Base-by-base conservation (phyloP, 2,888 invertebrate genomes). In the Acleris cristana region DNA sequence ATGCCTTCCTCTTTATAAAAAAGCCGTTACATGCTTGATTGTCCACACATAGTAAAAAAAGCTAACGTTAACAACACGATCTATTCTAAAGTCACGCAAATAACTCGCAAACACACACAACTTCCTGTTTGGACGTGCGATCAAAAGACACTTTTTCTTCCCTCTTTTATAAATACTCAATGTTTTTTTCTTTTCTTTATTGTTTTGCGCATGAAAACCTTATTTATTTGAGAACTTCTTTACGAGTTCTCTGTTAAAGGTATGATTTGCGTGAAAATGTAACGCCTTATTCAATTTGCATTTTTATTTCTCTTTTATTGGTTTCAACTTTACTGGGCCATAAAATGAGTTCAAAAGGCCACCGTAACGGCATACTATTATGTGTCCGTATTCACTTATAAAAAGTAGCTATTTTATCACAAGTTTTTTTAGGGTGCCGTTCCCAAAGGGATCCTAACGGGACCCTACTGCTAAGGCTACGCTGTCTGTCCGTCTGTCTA, bases 171-270 rank as follows among this genome's bases (percentile, higher is more conserved):
- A 65, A 60, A 49, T 49, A 44, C 18, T n/a, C 30, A 18, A 16
- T 60, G 40, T 58, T 44, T 40, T 59, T 44, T 53, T 58, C 48
- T 26, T 16, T 10, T 18, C 10, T 44, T 59, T 30, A 61, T 61
- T 56, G 18, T 44, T 30, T 45, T n/a, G 19, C 19, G 30, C 52
- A 59, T 23, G 34, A 54, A 49, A 49, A 54, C 44, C 60, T 61
- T 65, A 56, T 65, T 65, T 61, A 49, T 56, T 60, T 26, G 55
- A 65, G 60, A 55, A 51, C 21, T 44, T 61, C 26, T 59, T 40
- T 18, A 56, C n/a, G 56, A 55, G 19, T 56, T 45, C 21, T 23
- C 19, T n/a, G 23, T 40, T 44, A 56, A 57, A 40, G 40, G 40
- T 40, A 56, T 30, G 56, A 19, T 56, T 40, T 44, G 56, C 40